These are phyloP conservation scores for Trichonephila inaurata DNA, from an alignment of 1,140 invertebrate species.

Conservation along the genomic window DNA sequence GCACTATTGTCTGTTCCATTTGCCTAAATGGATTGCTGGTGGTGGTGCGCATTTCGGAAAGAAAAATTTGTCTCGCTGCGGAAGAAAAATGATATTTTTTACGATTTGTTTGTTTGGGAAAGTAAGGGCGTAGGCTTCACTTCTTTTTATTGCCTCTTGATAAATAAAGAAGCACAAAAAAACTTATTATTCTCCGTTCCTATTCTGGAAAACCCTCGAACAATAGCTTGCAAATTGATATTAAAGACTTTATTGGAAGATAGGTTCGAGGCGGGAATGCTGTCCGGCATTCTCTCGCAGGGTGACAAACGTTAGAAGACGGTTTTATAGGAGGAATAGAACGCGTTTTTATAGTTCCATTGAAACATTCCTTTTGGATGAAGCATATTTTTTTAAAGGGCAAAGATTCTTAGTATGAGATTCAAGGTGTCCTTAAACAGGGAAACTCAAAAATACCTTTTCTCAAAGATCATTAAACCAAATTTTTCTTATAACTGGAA, in stretches of 20 bases:
- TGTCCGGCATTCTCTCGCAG: neutral
- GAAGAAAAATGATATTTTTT: neutral
- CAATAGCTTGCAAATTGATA: constrained; percentile 9
- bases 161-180: neutral
- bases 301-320: neutral
- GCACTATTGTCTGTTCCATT: neutral
- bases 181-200: neutral
- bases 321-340: too few relatives aligned
- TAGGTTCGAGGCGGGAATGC: neutral
- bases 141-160: neutral
- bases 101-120: constrained; percentile 22
- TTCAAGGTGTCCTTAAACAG: too few relatives aligned
- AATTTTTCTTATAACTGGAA: too few relatives aligned
- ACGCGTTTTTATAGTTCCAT: too few relatives aligned
- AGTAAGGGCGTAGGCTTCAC: neutral
- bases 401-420: too few relatives aligned
- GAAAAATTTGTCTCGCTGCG: neutral
- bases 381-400: too few relatives aligned
- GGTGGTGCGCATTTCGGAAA: neutral
- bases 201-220: neutral
- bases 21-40: neutral
- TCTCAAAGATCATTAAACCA: too few relatives aligned
- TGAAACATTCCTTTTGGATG: too few relatives aligned
- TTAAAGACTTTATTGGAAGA: neutral
- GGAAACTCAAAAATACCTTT: too few relatives aligned